These are phyloP conservation scores for Lutra lutra DNA, from an alignment of 2,797 vertebrate genomes.

Conservation along the genomic window DNA sequence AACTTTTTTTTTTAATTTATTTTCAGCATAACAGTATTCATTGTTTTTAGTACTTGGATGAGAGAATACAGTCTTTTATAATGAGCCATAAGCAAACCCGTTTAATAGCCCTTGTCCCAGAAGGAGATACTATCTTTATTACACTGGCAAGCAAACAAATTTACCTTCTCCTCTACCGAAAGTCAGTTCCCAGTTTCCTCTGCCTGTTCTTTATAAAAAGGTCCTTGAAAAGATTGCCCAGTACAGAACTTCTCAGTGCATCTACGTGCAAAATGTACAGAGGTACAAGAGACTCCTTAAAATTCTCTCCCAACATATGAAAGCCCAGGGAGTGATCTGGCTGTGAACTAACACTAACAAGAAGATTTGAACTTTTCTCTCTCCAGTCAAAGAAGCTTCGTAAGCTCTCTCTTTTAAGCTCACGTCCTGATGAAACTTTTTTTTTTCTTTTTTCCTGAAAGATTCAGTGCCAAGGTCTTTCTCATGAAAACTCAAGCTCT, in stretches of 20 bases:
- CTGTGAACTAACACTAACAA: conserved; percentile 40
- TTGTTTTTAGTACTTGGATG: too few species aligned
- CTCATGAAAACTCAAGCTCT: conserved; percentile 72
- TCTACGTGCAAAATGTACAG: conserved; percentile 21
- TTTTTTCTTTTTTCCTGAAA: conserved; percentile 53
- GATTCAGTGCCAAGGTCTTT: conserved; percentile 58
- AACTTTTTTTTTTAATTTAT: too few species aligned
- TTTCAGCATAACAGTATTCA: too few species aligned
- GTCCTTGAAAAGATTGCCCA: background rate
- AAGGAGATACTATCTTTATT: background rate
- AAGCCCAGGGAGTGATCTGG: conserved; percentile 21
- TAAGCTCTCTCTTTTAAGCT: conserved; percentile 32
- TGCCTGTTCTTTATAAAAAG: background rate
- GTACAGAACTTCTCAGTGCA: background rate
- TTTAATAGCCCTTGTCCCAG: background rate
- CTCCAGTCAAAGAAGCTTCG: background rate
- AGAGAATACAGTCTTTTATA: background rate
- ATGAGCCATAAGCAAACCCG: background rate
- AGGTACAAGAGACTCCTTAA: background rate
- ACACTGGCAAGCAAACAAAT: background rate
- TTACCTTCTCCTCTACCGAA: conserved; percentile 13
- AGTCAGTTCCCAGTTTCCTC: background rate
- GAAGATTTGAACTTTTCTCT: conserved; percentile 45
- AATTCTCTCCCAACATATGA: background rate
- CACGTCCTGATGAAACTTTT: conserved; percentile 57